Evolutionary conservation across 2,113 vertebrate genomes (phyloP).

Genomic region (Eira barbara): DNA sequence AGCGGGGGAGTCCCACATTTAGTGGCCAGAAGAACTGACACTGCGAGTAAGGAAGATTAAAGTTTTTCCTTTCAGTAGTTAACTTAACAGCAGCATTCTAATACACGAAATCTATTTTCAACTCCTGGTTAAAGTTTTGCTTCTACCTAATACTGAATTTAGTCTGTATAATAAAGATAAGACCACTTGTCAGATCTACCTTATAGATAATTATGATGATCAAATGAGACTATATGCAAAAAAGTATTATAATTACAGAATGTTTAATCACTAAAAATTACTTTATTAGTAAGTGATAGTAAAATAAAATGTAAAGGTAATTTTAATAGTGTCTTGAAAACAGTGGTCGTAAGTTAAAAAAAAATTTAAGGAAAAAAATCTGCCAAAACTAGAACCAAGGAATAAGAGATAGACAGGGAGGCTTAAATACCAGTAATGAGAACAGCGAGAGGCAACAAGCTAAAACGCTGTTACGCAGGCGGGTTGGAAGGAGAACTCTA

Average conservation of each 20-base stretch:
- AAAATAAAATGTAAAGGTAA: slow-evolving; percentile 11
- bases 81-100: not conserved
- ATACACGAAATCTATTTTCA: not conserved
- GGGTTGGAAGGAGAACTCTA: not conserved
- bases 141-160: slow-evolving; percentile 13
- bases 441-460: not conserved
- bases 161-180: not conserved
- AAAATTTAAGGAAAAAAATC: not conserved
- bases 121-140: not conserved
- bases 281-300: not conserved
- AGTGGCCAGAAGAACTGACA: not conserved
- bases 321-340: not conserved
- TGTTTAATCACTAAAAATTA: not conserved
- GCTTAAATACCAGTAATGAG: not conserved
- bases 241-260: not conserved
- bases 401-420: not conserved
- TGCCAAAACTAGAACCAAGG: not conserved
- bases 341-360: not conserved
- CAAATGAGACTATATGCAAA: not conserved
- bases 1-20: not conserved
- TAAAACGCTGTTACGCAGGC: not conserved
- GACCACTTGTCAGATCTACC: not conserved
- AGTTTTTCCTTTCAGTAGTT: not conserved
- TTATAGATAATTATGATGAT: not conserved
- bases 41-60: not conserved